A percentile compares a stretch with the other conserved stretches of the same genome.
Evolutionary conservation across 1,140 invertebrate species (phyloP).

Genomic region (Drosophila fuyamai): DNA sequence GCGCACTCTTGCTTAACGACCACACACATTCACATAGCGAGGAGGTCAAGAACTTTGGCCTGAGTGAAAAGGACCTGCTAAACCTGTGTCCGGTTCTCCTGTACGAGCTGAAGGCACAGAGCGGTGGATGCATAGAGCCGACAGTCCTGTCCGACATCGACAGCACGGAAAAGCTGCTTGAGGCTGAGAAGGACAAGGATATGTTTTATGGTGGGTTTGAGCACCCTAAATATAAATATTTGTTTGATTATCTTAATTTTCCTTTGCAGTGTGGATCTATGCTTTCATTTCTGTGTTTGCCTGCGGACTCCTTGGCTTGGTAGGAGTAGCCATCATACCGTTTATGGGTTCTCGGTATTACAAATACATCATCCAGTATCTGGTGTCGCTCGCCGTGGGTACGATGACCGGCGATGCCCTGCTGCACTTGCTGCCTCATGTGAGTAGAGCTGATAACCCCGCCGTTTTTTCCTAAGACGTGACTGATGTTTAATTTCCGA

Average conservation of each 20-base stretch:
- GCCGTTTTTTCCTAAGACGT: not conserved
- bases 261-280: constrained; percentile 91
- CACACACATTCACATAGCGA: constrained; percentile 4
- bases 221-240: no score
- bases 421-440: constrained; percentile 96
- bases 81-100: constrained; percentile 88
- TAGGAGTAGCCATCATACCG: constrained; percentile 94
- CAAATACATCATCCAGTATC: constrained; percentile 94
- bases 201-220: constrained; percentile 70
- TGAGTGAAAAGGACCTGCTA: constrained; percentile 82
- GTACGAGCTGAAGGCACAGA: constrained; percentile 87
- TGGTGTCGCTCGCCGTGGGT: constrained; percentile 96
- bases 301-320: constrained; percentile 93
- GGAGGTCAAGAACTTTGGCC: constrained; percentile 41
- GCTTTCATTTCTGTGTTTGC: constrained; percentile 91
- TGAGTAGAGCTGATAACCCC: constrained; percentile 84
- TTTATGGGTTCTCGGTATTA: constrained; percentile 96
- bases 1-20: constrained; percentile 33
- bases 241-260: not conserved
- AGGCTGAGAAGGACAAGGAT: constrained; percentile 52
- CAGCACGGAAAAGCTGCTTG: constrained; percentile 21
- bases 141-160: constrained; percentile 54
- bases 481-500: not conserved
- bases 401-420: constrained; percentile 96
- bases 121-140: constrained; percentile 86